Evolutionary conservation across 2,113 vertebrate species (phyloP).

Genomic region (Lethenteron camtschaticum): DNA sequence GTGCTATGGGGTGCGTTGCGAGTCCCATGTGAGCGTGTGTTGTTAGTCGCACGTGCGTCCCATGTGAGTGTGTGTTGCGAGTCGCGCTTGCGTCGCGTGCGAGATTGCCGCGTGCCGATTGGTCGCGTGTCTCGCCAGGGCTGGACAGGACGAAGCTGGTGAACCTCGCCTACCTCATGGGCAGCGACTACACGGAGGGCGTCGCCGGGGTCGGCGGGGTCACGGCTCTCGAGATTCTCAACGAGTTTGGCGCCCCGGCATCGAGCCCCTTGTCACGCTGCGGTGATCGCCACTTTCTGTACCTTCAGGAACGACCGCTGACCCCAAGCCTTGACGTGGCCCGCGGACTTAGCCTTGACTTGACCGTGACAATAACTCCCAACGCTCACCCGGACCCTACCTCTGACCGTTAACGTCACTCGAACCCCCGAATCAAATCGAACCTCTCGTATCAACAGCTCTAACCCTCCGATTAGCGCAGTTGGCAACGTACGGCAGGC

Average conservation of each 20-base stretch:
- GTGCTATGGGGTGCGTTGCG: too few relatives aligned
- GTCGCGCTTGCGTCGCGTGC: too few relatives aligned
- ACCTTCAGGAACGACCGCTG: not conserved
- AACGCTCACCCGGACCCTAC: not conserved
- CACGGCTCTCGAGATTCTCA: conserved; percentile 89
- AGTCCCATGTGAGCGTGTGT: too few relatives aligned
- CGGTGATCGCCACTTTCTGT: conserved; percentile 23
- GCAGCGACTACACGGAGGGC: conserved; percentile 89
- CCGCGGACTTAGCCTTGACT: not conserved
- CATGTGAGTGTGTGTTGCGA: too few relatives aligned
- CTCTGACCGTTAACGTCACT: not conserved
- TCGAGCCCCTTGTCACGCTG: conserved; percentile 52
- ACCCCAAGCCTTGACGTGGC: not conserved
- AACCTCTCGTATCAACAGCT: not conserved
- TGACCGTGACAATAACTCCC: not conserved
- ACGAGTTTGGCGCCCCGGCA: conserved; percentile 64
- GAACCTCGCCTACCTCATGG: conserved; percentile 81
- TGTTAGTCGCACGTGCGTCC: too few relatives aligned
- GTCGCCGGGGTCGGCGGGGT: conserved; percentile 66
- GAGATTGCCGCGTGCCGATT: too few relatives aligned
- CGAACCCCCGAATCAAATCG: not conserved
- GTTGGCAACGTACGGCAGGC: too few relatives aligned
- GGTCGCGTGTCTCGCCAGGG: conserved; percentile 22
- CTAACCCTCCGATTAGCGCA: not conserved
- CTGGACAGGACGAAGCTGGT: conserved; percentile 71